Evolutionary conservation across 2,888 invertebrate genomes (phyloP), one percentile per base, ranked within the genome.

Genomic region (Andrena trimmerana): DNA sequence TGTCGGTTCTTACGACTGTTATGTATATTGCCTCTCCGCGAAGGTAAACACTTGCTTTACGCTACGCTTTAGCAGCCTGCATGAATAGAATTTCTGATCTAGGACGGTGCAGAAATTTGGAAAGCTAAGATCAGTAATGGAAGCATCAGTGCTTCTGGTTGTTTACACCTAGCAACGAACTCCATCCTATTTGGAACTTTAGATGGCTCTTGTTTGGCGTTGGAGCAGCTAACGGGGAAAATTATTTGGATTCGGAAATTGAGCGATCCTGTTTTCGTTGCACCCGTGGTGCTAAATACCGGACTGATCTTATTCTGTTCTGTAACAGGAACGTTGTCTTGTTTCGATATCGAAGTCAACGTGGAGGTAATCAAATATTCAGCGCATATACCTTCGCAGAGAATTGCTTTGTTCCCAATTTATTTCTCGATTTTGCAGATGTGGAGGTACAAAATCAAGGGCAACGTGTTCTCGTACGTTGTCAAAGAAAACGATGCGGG

Each of bases 401-500:
- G 42, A 24, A 31, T 54, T 36, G 2, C 10, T 57, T 27, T 59
- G 4, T 8, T 8, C 1, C 27, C 13, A 66, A 59, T 73, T 65
- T 52, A 75, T 81, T 76, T 85, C 85, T 81, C 88, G 86, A 69
- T 86, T 83, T 95, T 95, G 73, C 94, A 97, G 97, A 92, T 96
- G 60, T 96, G 96, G 96, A 95, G 92, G 42, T 95, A 95, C 89
- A 93, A 94, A 73, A 95, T 95, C 13, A 94, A 95, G 77, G 96
- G 96, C 10, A 96, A 97, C 87, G 95, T 98, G 86, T 98, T 97
- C 94, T 97, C 97, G 2, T 96, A 97, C 10, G 93, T 97, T 31
- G 94, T 95, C 63, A 90, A 95, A 52, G 94, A 94, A 90, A 91
- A 93, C 85, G 84, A 90, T 70, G 36, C 78, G 0, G 91, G 92